phyloP scores from a whole-genome alignment of 1,140 invertebrate species.

The Drosophila athabasca region DNA sequence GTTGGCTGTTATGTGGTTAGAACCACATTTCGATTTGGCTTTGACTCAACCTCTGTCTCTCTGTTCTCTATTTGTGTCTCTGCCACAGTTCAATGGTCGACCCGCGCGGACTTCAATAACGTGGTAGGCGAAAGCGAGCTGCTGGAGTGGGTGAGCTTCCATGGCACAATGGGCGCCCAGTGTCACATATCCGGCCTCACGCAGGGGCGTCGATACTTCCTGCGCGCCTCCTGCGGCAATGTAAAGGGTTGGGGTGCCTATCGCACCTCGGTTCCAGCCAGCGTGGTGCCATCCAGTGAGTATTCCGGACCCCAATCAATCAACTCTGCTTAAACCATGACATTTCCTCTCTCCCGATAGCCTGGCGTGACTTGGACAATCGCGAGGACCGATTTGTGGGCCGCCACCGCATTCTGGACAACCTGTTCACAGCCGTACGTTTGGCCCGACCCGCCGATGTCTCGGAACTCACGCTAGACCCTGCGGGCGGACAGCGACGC shows the following conservation, averaged over 20 bases:
- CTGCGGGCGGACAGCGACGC: slow-evolving; percentile 86
- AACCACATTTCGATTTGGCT: slow-evolving; percentile 22
- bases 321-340: neutral
- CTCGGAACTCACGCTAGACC: slow-evolving; percentile 85
- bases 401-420: slow-evolving; percentile 89
- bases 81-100: slow-evolving; percentile 92
- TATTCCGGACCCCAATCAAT: slow-evolving; percentile 42
- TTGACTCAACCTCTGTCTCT: slow-evolving; percentile 11
- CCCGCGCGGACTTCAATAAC: slow-evolving; percentile 90
- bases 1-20: slow-evolving; percentile 30
- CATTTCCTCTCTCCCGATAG: slow-evolving; percentile 79
- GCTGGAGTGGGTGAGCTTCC: slow-evolving; percentile 86
- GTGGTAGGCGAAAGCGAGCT: slow-evolving; percentile 91
- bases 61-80: neutral
- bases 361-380: slow-evolving; percentile 91
- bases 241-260: slow-evolving; percentile 95
- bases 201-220: slow-evolving; percentile 93
- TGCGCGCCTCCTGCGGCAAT: slow-evolving; percentile 93
- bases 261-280: slow-evolving; percentile 89
- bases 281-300: slow-evolving; percentile 95
- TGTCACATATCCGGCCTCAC: slow-evolving; percentile 89
- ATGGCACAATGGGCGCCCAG: slow-evolving; percentile 86
- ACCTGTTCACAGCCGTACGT: slow-evolving; percentile 89
- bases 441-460: slow-evolving; percentile 87
- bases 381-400: slow-evolving; percentile 87